These are phyloP conservation scores for Formica aserva DNA, from an alignment of 2,888 invertebrate genomes.

Conservation along the genomic window DNA sequence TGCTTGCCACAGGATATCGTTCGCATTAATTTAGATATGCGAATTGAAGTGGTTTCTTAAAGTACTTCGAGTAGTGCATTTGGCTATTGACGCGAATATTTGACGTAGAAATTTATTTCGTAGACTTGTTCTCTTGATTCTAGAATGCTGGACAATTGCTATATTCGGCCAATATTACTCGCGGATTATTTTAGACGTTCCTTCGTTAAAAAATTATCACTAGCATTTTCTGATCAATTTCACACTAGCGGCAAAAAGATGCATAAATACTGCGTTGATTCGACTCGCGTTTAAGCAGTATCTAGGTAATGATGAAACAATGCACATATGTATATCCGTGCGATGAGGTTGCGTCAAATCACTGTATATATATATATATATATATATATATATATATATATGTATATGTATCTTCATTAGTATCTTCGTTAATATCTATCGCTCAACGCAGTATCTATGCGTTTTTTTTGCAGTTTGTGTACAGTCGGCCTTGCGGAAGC, in stretches of 20 bases:
- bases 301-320: not conserved
- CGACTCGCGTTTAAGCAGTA: not conserved
- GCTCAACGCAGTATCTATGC: not conserved
- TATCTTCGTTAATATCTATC: not conserved
- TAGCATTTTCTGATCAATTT: not conserved
- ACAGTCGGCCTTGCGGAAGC: not conserved
- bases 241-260: not conserved
- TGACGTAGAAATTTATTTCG: conserved; percentile 18
- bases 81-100: conserved; percentile 8
- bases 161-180: not conserved
- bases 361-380: not conserved
- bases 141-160: not conserved
- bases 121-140: conserved; percentile 4
- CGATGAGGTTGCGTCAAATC: not conserved
- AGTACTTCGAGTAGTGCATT: not conserved
- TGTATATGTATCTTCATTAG: not conserved
- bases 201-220: conserved; percentile 11
- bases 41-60: not conserved
- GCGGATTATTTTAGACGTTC: not conserved
- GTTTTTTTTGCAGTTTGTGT: not conserved
- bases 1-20: not conserved
- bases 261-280: not conserved
- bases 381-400: not conserved
- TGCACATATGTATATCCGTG: not conserved
- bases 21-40: conserved; percentile 27